Evolutionary conservation across 2,888 invertebrate genomes (phyloP).

Genomic region (Nemoura dubitans): DNA sequence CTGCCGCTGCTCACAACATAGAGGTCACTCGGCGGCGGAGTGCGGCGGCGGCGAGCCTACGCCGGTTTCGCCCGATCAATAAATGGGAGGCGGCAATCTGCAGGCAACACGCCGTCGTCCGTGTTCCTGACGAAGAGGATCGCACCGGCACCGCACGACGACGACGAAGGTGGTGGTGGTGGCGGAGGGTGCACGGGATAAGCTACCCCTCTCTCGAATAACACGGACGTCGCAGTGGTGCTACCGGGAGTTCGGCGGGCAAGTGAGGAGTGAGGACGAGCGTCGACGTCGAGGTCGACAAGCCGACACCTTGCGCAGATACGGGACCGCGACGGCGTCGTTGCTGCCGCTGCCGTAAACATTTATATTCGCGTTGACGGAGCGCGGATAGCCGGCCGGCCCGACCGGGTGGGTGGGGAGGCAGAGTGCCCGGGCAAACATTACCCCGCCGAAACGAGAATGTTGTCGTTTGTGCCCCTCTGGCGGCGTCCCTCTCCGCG

Average conservation of each 20-base stretch:
- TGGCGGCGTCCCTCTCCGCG: not conserved
- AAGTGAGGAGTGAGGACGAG: not conserved
- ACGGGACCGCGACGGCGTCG: slow-evolving; percentile 18
- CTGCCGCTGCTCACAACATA: not conserved
- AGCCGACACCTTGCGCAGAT: not conserved
- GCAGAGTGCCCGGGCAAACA: not conserved
- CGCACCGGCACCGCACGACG: slow-evolving; percentile 16
- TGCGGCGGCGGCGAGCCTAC: not conserved
- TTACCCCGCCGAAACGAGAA: not conserved
- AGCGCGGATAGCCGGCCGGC: not conserved
- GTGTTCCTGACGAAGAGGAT: slow-evolving; percentile 1
- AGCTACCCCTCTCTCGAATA: slow-evolving; percentile 17
- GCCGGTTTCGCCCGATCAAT: not conserved
- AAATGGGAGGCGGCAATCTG: slow-evolving; percentile 22
- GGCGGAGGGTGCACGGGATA: not conserved
- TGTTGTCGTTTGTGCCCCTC: not conserved
- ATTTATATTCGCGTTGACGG: not conserved
- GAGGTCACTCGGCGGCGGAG: not conserved
- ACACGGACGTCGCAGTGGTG: slow-evolving; percentile 8
- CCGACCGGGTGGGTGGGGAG: not conserved
- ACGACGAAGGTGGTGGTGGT: too few relatives aligned
- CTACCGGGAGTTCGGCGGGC: slow-evolving; percentile 8
- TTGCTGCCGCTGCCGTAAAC: not conserved
- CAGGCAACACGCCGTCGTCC: not conserved
- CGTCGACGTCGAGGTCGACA: too few relatives aligned